Base-by-base conservation (phyloP, 2,797 vertebrate species). In the Dryobates pubescens region DNA sequence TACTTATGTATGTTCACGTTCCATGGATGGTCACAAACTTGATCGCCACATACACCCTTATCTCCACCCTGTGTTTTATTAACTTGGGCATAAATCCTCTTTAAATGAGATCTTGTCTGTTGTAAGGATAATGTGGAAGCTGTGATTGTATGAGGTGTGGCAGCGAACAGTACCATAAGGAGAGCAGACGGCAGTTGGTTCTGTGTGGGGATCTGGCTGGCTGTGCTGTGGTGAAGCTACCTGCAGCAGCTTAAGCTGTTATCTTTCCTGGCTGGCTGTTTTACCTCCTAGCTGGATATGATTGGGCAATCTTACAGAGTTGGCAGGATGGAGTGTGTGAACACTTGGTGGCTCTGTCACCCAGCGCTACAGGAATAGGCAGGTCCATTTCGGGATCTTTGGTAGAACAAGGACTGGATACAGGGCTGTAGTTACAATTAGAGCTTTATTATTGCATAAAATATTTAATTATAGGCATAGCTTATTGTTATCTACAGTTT, bases 171-270 rank as follows among this genome's bases (percentile, higher is more conserved):
- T 70, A 67, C 83, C 80, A 32, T 65, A 81, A 86, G 78, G 67
- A 83, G 82, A 89, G 38, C 87, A 94, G 92, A 92, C 94, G 85
- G 89, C 80, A 92, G 79, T 84, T 75, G 38, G 53, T 81, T 96
- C 67, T 86, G 86, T 67, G 77, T 20, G 24, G 41, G 23, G 62
- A 68, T 51, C 54, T 2, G 12, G 51, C 70, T 87, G 70, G 41
- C 72, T 89, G 75, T 3, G 6, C 54, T 82, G 69, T 54, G 69
- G 61, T 79, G 81, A 85, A 92, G 81, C 58, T 93, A 90, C 86
- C 93, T 95, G 88, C 83, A 95, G 90, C 83, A 93, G 57, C 75
- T 88, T 69, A 59, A 80, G 82, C 78, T 87, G 69, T 82, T 92
- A 29, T 47, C 65, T 85, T 80, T 77, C 61, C 84, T 80, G 78